These are phyloP conservation scores for Drosophila bocqueti DNA, from an alignment of 1,140 invertebrate species.

Conservation along the genomic window DNA sequence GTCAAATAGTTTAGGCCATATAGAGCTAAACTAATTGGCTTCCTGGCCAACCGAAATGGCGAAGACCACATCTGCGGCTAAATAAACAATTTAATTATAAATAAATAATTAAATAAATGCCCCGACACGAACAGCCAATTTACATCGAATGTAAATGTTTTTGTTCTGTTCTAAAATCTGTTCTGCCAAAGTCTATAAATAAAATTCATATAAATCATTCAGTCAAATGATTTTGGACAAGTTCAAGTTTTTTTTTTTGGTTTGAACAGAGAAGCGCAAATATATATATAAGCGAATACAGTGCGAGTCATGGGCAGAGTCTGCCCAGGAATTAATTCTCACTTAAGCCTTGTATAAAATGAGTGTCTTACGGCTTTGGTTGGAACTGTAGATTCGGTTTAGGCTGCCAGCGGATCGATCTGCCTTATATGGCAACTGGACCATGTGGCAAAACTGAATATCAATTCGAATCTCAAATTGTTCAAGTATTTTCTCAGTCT, in stretches of 20 bases:
- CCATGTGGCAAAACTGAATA: conserved; percentile 73
- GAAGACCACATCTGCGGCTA: conserved; percentile 60
- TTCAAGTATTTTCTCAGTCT: conserved; percentile 48
- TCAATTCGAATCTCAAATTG: conserved; percentile 44
- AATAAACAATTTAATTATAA: conserved; percentile 82
- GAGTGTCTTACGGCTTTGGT: conserved; percentile 8
- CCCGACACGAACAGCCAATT: conserved; percentile 63
- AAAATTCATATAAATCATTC: conserved; percentile 69
- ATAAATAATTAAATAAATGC: conserved; percentile 81
- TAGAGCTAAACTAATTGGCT: conserved; percentile 78
- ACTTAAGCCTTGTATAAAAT: conserved; percentile 9
- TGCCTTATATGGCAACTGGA: conserved; percentile 68
- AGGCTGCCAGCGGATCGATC: conserved; percentile 51
- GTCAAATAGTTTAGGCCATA: conserved; percentile 77
- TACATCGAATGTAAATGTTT: conserved; percentile 74
- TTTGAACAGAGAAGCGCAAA: conserved; percentile 33
- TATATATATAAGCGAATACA: conserved; percentile 29
- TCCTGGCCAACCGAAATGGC: conserved; percentile 63
- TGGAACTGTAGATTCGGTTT: conserved; percentile 35
- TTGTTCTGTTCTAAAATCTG: conserved; percentile 7
- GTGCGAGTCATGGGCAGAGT: conserved; percentile 26
- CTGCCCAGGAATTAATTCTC: not conserved
- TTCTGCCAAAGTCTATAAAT: conserved; percentile 47
- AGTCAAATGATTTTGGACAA: conserved; percentile 65
- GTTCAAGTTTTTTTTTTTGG: conserved; percentile 55